phyloP scores from a whole-genome alignment of 2,888 invertebrate genomes.

The Neoaliturus tenellus region DNA sequence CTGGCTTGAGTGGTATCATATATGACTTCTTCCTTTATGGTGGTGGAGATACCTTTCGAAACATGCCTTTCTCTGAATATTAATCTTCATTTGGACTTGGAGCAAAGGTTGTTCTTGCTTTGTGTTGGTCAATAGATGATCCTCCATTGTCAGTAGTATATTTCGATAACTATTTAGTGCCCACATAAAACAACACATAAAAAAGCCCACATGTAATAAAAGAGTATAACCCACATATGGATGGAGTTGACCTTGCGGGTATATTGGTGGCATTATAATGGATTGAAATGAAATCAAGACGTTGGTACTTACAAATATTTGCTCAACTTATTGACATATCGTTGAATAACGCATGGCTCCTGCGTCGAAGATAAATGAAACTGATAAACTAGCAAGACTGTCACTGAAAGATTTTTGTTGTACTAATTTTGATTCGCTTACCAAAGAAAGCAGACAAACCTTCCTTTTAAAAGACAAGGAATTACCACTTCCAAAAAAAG shows the following conservation, averaged over 20 bases:
- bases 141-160: constrained; percentile 57
- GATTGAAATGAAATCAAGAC: constrained; percentile 13
- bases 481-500: not conserved
- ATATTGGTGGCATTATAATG: not conserved
- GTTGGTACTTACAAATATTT: not conserved
- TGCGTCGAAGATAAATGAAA: not conserved
- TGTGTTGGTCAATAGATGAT: constrained; percentile 62
- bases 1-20: constrained; percentile 69
- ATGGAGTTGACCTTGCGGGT: not conserved
- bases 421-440: not conserved
- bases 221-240: constrained; percentile 10
- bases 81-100: constrained; percentile 66
- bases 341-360: not conserved
- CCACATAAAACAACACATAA: not conserved
- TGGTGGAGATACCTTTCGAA: constrained; percentile 67
- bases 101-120: constrained; percentile 66
- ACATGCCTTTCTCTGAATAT: constrained; percentile 63
- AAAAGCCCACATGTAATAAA: not conserved
- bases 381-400: not conserved
- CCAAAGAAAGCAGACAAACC: not conserved
- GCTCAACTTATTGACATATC: not conserved
- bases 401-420: not conserved
- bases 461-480: not conserved
- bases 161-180: constrained; percentile 64
- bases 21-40: constrained; percentile 69